Evolutionary conservation across 2,888 invertebrate genomes (phyloP).

Genomic region (Tiphia femorata): DNA sequence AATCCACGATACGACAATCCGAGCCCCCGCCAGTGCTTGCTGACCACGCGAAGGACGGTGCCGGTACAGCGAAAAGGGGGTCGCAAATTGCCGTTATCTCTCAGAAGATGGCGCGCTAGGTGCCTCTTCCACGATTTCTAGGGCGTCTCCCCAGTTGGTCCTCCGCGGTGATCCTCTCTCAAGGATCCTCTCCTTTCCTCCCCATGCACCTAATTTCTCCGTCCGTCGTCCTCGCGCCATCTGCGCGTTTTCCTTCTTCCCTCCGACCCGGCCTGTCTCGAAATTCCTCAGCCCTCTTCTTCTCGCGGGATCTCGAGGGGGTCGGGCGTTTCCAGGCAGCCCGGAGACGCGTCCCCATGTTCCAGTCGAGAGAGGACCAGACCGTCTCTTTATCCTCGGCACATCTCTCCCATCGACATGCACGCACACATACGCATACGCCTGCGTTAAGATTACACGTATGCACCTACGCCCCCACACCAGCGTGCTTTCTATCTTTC

Average conservation of each 20-base stretch:
- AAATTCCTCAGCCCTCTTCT: neutral
- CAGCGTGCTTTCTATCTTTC: slow-evolving; percentile 20
- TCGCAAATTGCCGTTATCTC: slow-evolving; percentile 51
- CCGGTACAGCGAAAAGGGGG: slow-evolving; percentile 29
- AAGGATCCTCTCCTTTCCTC: slow-evolving; percentile 20
- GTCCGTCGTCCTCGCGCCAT: slow-evolving; percentile 9
- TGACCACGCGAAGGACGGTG: slow-evolving; percentile 17
- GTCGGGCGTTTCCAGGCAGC: neutral
- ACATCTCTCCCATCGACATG: slow-evolving; percentile 26
- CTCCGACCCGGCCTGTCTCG: neutral
- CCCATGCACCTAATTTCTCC: slow-evolving; percentile 1
- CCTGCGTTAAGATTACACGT: neutral
- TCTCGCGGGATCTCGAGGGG: neutral
- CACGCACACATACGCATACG: slow-evolving; percentile 10
- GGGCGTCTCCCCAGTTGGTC: slow-evolving; percentile 54
- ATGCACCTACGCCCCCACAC: no score
- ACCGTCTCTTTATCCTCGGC: slow-evolving; percentile 37
- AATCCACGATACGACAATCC: no score
- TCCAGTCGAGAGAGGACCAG: slow-evolving; percentile 27
- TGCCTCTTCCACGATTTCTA: slow-evolving; percentile 56
- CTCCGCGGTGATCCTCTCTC: no score
- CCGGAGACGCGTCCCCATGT: slow-evolving; percentile 21
- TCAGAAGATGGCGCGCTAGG: slow-evolving; percentile 65
- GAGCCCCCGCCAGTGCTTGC: no score
- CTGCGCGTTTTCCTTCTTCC: neutral